These are phyloP conservation scores for Hystrix brachyura DNA, from an alignment of 2,113 vertebrate genomes.

Conservation along the genomic window DNA sequence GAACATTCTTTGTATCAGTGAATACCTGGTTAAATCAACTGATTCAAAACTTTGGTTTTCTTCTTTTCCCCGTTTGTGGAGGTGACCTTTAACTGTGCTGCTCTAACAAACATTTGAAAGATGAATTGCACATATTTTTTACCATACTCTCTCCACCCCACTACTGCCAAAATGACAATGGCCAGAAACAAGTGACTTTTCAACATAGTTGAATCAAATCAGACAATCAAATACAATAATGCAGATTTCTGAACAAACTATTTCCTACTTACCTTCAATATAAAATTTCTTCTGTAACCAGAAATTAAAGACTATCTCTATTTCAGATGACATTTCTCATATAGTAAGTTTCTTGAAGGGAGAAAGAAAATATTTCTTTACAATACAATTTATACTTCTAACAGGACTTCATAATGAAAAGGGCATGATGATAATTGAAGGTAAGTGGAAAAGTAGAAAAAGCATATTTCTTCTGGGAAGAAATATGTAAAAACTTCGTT, in stretches of 20 bases:
- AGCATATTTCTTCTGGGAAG: conserved; percentile 13
- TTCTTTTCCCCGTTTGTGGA: neutral
- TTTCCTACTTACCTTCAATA: conserved; percentile 30
- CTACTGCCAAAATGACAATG: conserved; percentile 10
- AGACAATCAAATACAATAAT: neutral
- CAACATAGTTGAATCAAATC: neutral
- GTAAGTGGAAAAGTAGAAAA: neutral
- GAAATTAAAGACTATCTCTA: conserved; percentile 34
- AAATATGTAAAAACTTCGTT: conserved; percentile 48
- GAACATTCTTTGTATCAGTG: neutral
- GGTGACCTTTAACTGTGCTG: conserved; percentile 39
- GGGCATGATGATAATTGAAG: neutral
- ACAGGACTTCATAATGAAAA: conserved; percentile 13
- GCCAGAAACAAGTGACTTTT: neutral
- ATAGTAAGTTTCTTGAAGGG: conserved; percentile 18
- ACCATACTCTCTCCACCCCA: neutral
- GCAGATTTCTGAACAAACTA: neutral
- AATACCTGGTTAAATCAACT: conserved; percentile 19
- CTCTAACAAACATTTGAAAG: conserved; percentile 3
- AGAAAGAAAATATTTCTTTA: conserved; percentile 12
- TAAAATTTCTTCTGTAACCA: neutral
- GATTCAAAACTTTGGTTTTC: conserved; percentile 25
- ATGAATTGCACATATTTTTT: neutral
- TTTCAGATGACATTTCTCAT: neutral
- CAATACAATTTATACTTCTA: neutral